Evolutionary conservation across 2,797 vertebrate species (phyloP).

Genomic region (Manis javanica): DNA sequence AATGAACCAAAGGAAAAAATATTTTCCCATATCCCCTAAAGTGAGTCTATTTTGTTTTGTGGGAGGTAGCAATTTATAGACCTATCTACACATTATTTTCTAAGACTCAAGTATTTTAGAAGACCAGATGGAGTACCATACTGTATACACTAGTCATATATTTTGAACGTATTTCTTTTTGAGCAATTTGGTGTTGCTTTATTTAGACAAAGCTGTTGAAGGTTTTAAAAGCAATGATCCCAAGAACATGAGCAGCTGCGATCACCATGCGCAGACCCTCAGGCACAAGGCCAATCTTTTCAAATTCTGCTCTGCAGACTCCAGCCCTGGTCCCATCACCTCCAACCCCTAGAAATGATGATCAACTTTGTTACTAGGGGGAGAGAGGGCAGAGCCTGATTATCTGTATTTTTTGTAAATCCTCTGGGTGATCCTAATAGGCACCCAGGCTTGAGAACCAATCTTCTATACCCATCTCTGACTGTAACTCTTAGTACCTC

Average conservation of each 20-base stretch:
- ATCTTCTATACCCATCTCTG: neutral
- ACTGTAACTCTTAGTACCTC: neutral
- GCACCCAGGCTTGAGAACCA: neutral
- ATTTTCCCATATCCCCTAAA: slow-evolving; percentile 47
- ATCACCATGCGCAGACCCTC: neutral
- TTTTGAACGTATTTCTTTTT: slow-evolving; percentile 75
- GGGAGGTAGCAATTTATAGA: slow-evolving; percentile 78
- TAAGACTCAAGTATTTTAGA: slow-evolving; percentile 73
- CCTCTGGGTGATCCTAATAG: neutral
- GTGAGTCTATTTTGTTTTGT: slow-evolving; percentile 71
- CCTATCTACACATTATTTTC: slow-evolving; percentile 77
- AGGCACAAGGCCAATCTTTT: neutral
- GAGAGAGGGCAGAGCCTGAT: neutral
- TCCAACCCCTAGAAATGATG: too few species aligned
- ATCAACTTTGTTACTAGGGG: neutral
- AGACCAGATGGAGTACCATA: slow-evolving; percentile 71
- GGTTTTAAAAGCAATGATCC: slow-evolving; percentile 53
- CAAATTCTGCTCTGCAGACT: neutral
- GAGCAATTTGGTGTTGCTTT: slow-evolving; percentile 70
- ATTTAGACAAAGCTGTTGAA: slow-evolving; percentile 65
- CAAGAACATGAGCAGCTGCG: neutral
- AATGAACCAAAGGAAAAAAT: slow-evolving; percentile 51
- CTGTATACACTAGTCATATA: slow-evolving; percentile 72
- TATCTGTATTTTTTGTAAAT: neutral
- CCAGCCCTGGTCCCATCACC: neutral